Evolutionary conservation across 2,797 vertebrate species (phyloP).

Genomic region (Typhlichthys subterraneus): DNA sequence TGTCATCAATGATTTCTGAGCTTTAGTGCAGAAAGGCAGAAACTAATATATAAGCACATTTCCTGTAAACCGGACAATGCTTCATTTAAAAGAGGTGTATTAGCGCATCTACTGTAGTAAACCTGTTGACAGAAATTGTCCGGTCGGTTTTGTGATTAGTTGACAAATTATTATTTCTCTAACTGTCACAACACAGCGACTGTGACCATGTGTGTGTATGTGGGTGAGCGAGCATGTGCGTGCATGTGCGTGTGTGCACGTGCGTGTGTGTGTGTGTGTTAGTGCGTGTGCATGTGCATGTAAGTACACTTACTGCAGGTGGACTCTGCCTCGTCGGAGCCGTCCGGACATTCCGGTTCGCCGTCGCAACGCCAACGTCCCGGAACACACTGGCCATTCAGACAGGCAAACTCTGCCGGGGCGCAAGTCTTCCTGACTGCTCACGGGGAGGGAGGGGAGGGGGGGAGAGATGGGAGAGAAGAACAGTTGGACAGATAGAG

Average conservation of each 20-base stretch:
- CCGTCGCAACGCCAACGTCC: slow-evolving; percentile 94
- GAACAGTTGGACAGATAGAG: slow-evolving; percentile 1
- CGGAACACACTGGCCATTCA: slow-evolving; percentile 91
- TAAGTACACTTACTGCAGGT: slow-evolving; percentile 86
- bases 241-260: background rate
- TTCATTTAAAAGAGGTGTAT: too few relatives aligned
- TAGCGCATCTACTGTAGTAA: too few relatives aligned
- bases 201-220: background rate
- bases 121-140: too few relatives aligned
- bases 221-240: background rate
- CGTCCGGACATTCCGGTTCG: slow-evolving; percentile 90
- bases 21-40: too few relatives aligned
- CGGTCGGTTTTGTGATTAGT: too few relatives aligned
- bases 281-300: background rate
- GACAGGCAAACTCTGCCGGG: slow-evolving; percentile 89
- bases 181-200: too few relatives aligned
- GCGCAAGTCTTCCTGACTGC: slow-evolving; percentile 93
- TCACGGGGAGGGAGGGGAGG: slow-evolving; percentile 20
- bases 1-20: too few relatives aligned
- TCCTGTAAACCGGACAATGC: too few relatives aligned
- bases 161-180: too few relatives aligned
- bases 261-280: too few relatives aligned
- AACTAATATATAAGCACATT: too few relatives aligned
- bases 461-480: background rate
- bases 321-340: slow-evolving; percentile 89